Evolutionary conservation across 2,113 vertebrate species (phyloP), one percentile per base, ranked within the genome.

Genomic region (Chitala chitala): DNA sequence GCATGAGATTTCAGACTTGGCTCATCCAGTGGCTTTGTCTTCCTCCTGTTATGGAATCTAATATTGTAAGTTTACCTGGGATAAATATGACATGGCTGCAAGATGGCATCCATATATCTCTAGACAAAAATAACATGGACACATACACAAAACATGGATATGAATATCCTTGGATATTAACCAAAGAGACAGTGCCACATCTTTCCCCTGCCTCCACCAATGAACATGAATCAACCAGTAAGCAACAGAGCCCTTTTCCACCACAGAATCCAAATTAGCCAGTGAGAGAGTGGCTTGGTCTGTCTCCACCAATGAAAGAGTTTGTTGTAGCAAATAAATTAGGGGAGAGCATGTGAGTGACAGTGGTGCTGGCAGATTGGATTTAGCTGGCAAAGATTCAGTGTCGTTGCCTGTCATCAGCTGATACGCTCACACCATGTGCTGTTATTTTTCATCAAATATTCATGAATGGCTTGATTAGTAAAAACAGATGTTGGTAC

Each of bases 391-490:
- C 69, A 65, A 58, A 13, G 24, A n/a, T 26, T 71, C 38, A 71
- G 20, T 76, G 69, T 76, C 75, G 72, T 63, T 15, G 48, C 58
- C 59, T 66, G 69, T 72, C 69, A 76, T 64, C 69, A 46, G 59
- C 69, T 72, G 69, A 66, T 72, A 42, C 50, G 36, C 48, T 65
- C 56, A 63, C 69, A 55, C 59, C 64, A 55, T n/a, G 73, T 64
- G 33, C 48, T 74, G 73, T 53, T 55, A 54, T 54, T 68, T 65
- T 10, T 22, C 56, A 76, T 71, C 68, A 64, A 71, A 76, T 76
- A 76, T 76, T 76, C 75, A 76, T 71, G 58, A 76, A 71, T 55
- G 48, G 50, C 48, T 72, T 72, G 75, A 76, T 72, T 56, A 51
- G 36, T 38, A 56, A 66, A 76, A 72, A 63, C 54, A 71, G 48